Conservation (phyloP, 2,797 vertebrate species). For the Simalia tracyae region DNA sequence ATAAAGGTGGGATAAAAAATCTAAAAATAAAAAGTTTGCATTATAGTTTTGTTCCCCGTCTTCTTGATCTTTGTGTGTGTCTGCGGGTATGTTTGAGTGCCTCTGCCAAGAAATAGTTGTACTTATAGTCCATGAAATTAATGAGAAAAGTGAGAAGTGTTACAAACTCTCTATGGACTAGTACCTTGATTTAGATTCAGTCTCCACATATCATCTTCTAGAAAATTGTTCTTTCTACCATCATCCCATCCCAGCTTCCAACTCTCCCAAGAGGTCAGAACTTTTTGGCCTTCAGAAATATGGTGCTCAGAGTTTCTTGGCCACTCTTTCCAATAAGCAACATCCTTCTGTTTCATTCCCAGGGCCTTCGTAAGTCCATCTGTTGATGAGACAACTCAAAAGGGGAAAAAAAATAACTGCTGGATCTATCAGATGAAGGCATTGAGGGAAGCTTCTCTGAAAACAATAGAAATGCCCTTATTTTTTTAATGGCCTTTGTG, state of each 20-base stretch:
- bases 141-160: neutral
- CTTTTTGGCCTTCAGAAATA: neutral
- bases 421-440: neutral
- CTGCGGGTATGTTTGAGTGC: neutral
- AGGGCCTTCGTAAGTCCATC: neutral
- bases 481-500: conserved; percentile 41
- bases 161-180: neutral
- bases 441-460: conserved; percentile 3
- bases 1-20: too few relatives aligned
- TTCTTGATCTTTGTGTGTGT: neutral
- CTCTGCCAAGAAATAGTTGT: neutral
- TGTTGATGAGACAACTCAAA: neutral
- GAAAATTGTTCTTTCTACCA: neutral
- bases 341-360: neutral
- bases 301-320: neutral
- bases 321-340: neutral
- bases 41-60: neutral
- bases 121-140: neutral
- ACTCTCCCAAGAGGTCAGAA: neutral
- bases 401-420: neutral
- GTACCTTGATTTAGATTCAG: neutral
- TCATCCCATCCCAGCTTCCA: neutral
- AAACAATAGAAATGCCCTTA: conserved; percentile 43
- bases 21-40: neutral
- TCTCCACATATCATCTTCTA: neutral